Conservation (phyloP, 2,113 vertebrate genomes). For the Daubentonia madagascariensis region DNA sequence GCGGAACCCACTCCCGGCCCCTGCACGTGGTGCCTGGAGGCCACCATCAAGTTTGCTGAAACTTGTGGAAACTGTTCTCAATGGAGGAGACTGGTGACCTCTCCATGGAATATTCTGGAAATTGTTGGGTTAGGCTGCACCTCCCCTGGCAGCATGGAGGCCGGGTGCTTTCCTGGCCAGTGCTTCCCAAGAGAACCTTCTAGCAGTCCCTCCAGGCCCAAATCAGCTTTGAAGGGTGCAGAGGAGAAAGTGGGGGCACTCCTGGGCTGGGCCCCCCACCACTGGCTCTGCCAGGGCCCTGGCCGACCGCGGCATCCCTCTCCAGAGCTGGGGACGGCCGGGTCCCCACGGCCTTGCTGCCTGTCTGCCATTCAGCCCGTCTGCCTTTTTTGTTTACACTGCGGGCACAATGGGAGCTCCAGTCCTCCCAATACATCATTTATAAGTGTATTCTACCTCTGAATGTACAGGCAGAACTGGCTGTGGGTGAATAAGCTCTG, state of each 20-base stretch:
- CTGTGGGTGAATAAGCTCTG: constrained; percentile 93
- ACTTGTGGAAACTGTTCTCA: background rate
- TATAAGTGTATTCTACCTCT: constrained; percentile 94
- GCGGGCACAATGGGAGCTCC: constrained; percentile 92
- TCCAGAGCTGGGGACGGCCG: constrained; percentile 83
- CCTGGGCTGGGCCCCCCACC: background rate
- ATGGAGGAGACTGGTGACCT: background rate
- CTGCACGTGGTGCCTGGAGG: rapidly evolving
- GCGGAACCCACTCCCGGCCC: background rate
- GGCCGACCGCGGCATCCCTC: constrained; percentile 56
- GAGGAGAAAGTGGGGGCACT: rapidly evolving
- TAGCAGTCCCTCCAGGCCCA: background rate
- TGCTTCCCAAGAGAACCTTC: background rate
- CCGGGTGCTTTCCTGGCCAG: rapidly evolving
- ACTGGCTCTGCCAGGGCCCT: background rate
- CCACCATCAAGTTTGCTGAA: rapidly evolving
- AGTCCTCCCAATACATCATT: constrained; percentile 93
- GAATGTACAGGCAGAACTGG: constrained; percentile 91
- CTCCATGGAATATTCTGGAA: background rate
- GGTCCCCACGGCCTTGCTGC: constrained; percentile 88
- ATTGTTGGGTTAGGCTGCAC: background rate
- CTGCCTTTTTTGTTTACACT: constrained; percentile 96
- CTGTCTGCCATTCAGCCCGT: constrained; percentile 88
- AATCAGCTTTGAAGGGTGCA: rapidly evolving
- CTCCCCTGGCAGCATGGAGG: rapidly evolving